A percentile compares a stretch with the other conserved stretches of the same genome.
phyloP scores from a whole-genome alignment of 1,140 invertebrate genomes.

The Bactericera cockerelli region DNA sequence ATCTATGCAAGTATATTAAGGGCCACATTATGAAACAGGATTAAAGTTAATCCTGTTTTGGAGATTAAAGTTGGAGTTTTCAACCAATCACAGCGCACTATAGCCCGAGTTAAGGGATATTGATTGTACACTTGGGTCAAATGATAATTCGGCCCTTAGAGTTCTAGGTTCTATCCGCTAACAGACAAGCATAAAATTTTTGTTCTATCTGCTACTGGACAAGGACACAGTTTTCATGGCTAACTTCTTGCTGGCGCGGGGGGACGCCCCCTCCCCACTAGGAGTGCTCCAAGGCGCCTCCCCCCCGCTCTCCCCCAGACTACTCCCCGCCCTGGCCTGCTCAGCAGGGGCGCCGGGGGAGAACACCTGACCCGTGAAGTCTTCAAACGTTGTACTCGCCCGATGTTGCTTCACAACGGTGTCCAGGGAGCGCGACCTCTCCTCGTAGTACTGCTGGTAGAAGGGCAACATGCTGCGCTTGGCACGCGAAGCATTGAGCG shows the following conservation, averaged over 20 bases:
- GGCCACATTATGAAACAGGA: too few relatives aligned
- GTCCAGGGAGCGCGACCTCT: constrained; percentile 54
- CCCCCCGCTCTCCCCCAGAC: not conserved
- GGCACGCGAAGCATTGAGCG: constrained; percentile 78
- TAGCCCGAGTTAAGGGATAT: too few relatives aligned
- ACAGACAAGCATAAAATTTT: too few relatives aligned
- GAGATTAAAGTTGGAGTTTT: too few relatives aligned
- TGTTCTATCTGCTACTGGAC: not conserved
- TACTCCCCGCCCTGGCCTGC: constrained; percentile 25
- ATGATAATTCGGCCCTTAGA: too few relatives aligned
- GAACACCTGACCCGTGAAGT: constrained; percentile 72
- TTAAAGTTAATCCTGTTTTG: too few relatives aligned
- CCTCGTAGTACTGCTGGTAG: constrained; percentile 76
- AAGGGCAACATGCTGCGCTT: constrained; percentile 73
- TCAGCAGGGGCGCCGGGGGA: constrained; percentile 42
- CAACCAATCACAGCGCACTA: too few relatives aligned
- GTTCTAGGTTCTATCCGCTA: too few relatives aligned
- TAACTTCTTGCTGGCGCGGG: not conserved
- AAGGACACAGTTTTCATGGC: not conserved
- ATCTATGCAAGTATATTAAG: too few relatives aligned
- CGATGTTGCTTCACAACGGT: constrained; percentile 79
- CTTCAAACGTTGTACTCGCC: constrained; percentile 79
- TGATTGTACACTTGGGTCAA: too few relatives aligned
- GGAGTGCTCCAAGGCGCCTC: not conserved
- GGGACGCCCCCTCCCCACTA: not conserved